A percentile compares a stretch with the other conserved stretches of the same genome.
Evolutionary conservation across 2,113 vertebrate genomes (phyloP).

Genomic region (Lipophrys pholis): DNA sequence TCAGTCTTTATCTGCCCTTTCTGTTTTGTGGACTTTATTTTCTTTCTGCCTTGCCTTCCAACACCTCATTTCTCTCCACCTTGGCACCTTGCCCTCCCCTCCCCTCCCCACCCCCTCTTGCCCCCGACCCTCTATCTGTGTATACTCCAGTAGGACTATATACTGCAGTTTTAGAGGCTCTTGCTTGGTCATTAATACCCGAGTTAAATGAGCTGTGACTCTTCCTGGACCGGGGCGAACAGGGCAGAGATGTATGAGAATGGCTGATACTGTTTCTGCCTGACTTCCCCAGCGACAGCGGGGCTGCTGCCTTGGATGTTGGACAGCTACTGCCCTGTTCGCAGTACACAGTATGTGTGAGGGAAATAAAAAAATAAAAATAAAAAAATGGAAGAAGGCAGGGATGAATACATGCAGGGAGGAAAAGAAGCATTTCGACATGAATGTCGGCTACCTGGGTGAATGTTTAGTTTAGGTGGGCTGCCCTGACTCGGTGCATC

Average conservation of each 20-base stretch:
- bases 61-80: slow-evolving; percentile 68
- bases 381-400: background rate
- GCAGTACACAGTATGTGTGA: background rate
- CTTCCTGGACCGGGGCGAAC: slow-evolving; percentile 61
- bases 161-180: slow-evolving; percentile 51
- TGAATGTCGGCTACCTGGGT: slow-evolving; percentile 17
- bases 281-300: slow-evolving; percentile 44
- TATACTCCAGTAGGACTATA: slow-evolving; percentile 44
- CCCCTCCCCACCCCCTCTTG: slow-evolving; percentile 4
- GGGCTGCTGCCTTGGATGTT: slow-evolving; percentile 21
- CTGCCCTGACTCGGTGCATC: slow-evolving; percentile 21
- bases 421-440: slow-evolving; percentile 7
- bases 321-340: slow-evolving; percentile 47
- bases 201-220: slow-evolving; percentile 75
- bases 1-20: slow-evolving; percentile 48
- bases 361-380: too few relatives aligned
- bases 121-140: slow-evolving; percentile 23
- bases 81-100: slow-evolving; percentile 50
- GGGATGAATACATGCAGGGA: slow-evolving; percentile 28
- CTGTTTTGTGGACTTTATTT: slow-evolving; percentile 41
- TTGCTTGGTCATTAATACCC: slow-evolving; percentile 74
- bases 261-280: slow-evolving; percentile 39
- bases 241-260: slow-evolving; percentile 65
- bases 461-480: slow-evolving; percentile 39
- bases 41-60: slow-evolving; percentile 44